Conservation (phyloP, 2,888 invertebrate species). For the Entomobrya proxima region DNA sequence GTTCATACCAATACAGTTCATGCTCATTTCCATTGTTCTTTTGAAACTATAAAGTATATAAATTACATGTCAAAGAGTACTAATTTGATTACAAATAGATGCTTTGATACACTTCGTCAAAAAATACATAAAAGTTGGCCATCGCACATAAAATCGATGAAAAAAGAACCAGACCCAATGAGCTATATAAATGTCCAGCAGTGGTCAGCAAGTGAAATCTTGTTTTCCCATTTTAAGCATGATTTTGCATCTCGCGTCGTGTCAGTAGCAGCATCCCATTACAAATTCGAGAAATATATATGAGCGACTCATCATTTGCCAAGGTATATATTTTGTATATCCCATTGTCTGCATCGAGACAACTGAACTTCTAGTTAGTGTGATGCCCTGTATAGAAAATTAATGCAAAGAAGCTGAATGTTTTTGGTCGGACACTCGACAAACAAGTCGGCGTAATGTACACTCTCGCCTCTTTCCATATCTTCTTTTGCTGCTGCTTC, state of each 20-base stretch:
- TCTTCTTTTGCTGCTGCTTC: background rate
- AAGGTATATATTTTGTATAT: slow-evolving; percentile 41
- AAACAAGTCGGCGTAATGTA: background rate
- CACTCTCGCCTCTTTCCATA: background rate
- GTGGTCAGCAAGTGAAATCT: slow-evolving; percentile 22
- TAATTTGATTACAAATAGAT: too few species aligned
- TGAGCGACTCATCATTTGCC: slow-evolving; percentile 5
- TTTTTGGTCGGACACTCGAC: slow-evolving; percentile 24
- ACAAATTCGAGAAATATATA: slow-evolving; percentile 1
- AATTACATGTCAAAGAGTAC: too few species aligned
- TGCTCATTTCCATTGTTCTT: too few species aligned
- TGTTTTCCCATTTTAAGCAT: background rate
- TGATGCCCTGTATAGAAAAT: background rate
- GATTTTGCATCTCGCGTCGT: background rate
- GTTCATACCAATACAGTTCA: too few species aligned
- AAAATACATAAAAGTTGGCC: too few species aligned
- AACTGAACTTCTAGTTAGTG: background rate
- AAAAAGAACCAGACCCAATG: too few species aligned
- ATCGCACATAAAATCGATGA: slow-evolving; percentile 40
- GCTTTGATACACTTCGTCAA: too few species aligned
- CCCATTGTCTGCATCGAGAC: background rate
- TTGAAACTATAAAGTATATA: too few species aligned
- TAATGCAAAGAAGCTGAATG: slow-evolving; percentile 32
- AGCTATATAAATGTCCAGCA: too few species aligned
- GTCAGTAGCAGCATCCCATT: slow-evolving; percentile 27